Percentiles rank a stretch among this genome's conserved stretches.
Conservation (phyloP, 2,888 invertebrate species). For the Cephonodes hylas region DNA sequence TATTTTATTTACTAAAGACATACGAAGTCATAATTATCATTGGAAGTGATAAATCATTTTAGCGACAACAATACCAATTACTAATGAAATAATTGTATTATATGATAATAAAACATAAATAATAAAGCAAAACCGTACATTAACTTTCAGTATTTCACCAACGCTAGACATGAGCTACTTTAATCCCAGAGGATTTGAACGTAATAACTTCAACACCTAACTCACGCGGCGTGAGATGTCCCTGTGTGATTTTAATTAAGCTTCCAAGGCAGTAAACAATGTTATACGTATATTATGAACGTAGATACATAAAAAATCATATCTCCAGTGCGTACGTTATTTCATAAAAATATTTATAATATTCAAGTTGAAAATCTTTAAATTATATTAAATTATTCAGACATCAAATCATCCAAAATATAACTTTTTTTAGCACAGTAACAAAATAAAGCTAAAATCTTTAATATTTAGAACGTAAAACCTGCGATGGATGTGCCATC, state of each 20-base stretch:
- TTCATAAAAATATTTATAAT: no score
- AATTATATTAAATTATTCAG: no score
- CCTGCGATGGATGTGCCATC: neutral
- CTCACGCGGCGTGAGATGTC: neutral
- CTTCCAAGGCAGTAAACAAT: neutral
- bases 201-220: neutral
- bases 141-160: neutral
- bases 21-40: no score
- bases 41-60: no score
- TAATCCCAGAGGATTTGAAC: neutral
- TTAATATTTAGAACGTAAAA: no score
- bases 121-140: neutral
- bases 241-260: neutral
- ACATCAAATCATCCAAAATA: no score
- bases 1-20: no score
- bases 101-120: neutral
- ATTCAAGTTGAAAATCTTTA: no score
- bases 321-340: neutral
- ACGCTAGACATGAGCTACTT: neutral
- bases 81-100: no score
- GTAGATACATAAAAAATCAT: neutral
- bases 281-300: neutral
- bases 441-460: no score
- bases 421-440: no score
- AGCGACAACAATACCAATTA: no score